Percentiles rank a stretch among this genome's conserved stretches.
phyloP scores from a whole-genome alignment of 2,888 invertebrate genomes.

The Cinara cedri region DNA sequence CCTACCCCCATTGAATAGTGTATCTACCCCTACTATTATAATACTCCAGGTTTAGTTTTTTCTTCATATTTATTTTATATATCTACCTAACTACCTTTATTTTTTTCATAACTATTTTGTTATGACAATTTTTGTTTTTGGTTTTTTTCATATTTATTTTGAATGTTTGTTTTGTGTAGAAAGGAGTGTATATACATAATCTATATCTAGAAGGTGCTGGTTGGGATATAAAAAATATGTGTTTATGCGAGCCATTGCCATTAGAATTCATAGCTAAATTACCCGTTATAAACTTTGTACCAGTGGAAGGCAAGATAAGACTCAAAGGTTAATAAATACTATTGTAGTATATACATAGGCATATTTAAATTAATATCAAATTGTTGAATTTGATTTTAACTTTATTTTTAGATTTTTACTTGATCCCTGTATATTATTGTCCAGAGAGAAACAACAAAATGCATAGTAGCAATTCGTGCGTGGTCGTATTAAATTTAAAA shows the following conservation, averaged over 20 bases:
- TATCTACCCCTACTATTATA: too few relatives aligned
- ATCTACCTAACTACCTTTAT: too few relatives aligned
- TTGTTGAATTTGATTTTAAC: constrained; percentile 66
- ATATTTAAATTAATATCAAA: constrained; percentile 59
- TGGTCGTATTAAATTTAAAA: constrained; percentile 82
- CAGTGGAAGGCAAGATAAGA: constrained; percentile 64
- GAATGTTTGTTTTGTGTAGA: constrained; percentile 61
- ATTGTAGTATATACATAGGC: background rate
- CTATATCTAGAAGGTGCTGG: constrained; percentile 86
- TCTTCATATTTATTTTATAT: too few relatives aligned
- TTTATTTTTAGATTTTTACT: constrained; percentile 65
- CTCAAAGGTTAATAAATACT: constrained; percentile 20
- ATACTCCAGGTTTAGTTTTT: too few relatives aligned
- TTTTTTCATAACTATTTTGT: too few relatives aligned
- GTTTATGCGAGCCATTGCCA: constrained; percentile 79
- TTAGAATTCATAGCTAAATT: constrained; percentile 84
- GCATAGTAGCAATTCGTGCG: constrained; percentile 66
- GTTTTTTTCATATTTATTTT: constrained; percentile 59
- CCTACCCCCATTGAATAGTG: too few relatives aligned
- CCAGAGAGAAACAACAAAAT: constrained; percentile 79
- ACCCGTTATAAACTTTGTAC: constrained; percentile 85
- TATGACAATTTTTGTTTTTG: background rate
- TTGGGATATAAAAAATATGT: constrained; percentile 78
- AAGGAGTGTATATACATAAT: constrained; percentile 69
- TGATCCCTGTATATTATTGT: constrained; percentile 84